Base-by-base conservation (phyloP, 2,113 vertebrate genomes). In the Notiomystis cincta region DNA sequence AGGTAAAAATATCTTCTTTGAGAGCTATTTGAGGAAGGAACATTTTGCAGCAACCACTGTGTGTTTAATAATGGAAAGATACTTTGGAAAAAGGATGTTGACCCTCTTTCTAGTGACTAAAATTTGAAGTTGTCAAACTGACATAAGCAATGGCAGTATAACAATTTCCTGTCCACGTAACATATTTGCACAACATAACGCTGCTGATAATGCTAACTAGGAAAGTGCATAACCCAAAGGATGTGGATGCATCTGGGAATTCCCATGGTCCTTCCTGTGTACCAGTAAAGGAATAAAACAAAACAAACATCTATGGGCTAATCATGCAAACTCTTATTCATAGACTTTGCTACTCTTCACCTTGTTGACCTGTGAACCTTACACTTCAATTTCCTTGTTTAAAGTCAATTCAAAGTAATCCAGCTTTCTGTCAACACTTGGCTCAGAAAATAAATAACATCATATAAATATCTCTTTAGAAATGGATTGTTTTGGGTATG, bases 161-260 rank as follows among this genome's bases (percentile, higher is more conserved):
- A 89, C 60, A 57, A 50, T 53, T 97, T 97, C 96, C 96, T 95
- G 92, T 93, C 85, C 92, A 95, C 80, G 90, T 93, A 95, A 84
- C 40, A 2, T 35, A 76, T 96, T 97, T 97, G 88, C 96, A 92
- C 90, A 96, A 95, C 25, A 67, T 77, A 60, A 38, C 2, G 24
- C 48, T 90, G 57, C 79, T 81, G 95, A 94, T 94, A 90, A 45
- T 2, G 0, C 40, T 50, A n/a, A 45, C 75, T 71, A 56, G 21
- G n/a, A 67, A 65, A 92, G 30, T 4, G 17, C 64, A 71, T 33
- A 94, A 75, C 58, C 9, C 48, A 62, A 76, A 90, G 82, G 87
- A 96, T 73, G 76, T 92, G 67, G 71, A 94, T 75, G 56, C 7
- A 18, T 58, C 79, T 94, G 95, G 96, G 85, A 96, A 96, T 93